Evolutionary conservation across 2,113 vertebrate species (phyloP), one percentile per base, ranked within the genome.

Genomic region (Pseudorhombus dupliciocellatus): DNA sequence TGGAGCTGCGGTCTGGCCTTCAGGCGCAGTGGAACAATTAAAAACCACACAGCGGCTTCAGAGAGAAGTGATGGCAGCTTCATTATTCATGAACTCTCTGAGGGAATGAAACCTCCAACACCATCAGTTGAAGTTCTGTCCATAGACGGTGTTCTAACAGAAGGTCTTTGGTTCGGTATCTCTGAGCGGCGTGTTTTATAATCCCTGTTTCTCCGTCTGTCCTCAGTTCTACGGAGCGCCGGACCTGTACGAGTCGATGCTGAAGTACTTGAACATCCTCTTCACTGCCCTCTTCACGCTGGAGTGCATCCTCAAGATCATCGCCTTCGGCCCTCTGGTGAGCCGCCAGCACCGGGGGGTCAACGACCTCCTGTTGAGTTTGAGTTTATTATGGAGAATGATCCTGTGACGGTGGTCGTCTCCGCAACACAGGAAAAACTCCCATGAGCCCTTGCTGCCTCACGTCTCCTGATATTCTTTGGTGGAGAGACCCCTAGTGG

Each of bases 201-300:
- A 34, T 34, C 34, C 3, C 20, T 50, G 50, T 52, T 7, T 14
- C 64, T 44, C 50, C 10, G 8, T 7, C 62, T 65, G 7, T 66
- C 63, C 62, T 65, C 87, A 99, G 98, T 99, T 99, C 92, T 94
- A 98, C 0, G 94, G 90, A 0, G 97, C 97, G 18, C 95, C 98
- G 0, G 89, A 90, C 0, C 91, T 94, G 2, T 99, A 99, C 0
- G 96, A 98, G 87, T 90, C 95, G 67, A 98, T 98, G 96, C 77
- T 99, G 90, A 98, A 97, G 84, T 96, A 96, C 90, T 85, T 99
- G 81, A 99, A 99, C 85, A 95, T 98, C 66, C 88, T 98, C 75
- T 99, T 99, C 89, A 99, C 98, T 0, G 94, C 96, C 52, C 95
- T 99, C 91, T 99, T 99, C 92, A 98, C 97, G 1, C 91, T 99